These are phyloP conservation scores for Crypturellus undulatus DNA, from an alignment of 2,113 vertebrate genomes.

Conservation along the genomic window DNA sequence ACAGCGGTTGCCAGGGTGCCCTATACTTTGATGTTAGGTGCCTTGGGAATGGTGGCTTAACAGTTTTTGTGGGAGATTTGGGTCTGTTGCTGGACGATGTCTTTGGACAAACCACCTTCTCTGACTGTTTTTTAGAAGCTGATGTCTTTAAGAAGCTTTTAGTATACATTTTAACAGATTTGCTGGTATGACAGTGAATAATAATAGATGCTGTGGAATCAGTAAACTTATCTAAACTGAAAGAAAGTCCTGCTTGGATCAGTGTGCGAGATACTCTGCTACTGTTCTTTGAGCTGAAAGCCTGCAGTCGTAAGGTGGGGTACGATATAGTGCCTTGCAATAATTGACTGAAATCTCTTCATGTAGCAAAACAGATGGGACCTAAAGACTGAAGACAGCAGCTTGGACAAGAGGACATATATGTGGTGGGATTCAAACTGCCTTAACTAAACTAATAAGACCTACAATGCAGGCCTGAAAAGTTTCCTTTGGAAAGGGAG, in stretches of 20 bases:
- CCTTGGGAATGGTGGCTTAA: background rate
- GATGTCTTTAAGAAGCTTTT: background rate
- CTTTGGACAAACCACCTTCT: fast-evolving
- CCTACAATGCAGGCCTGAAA: background rate
- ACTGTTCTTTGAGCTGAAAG: background rate
- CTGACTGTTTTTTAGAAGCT: background rate
- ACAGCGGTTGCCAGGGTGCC: background rate
- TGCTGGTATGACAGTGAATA: background rate
- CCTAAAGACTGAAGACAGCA: background rate
- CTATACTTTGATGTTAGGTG: background rate
- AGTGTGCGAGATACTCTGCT: background rate
- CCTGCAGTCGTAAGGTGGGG: background rate
- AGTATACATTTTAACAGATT: background rate
- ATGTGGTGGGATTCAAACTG: background rate
- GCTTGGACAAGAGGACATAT: background rate
- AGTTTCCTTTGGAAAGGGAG: background rate
- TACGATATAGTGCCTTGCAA: background rate
- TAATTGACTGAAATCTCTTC: background rate
- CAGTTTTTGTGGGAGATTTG: background rate
- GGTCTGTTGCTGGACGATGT: background rate
- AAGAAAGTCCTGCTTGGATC: background rate
- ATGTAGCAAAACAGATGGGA: background rate
- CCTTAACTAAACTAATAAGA: background rate
- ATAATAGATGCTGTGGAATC: background rate
- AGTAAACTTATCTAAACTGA: background rate